Evolutionary conservation across 2,113 vertebrate genomes (phyloP).

Genomic region (Theristicus caerulescens): DNA sequence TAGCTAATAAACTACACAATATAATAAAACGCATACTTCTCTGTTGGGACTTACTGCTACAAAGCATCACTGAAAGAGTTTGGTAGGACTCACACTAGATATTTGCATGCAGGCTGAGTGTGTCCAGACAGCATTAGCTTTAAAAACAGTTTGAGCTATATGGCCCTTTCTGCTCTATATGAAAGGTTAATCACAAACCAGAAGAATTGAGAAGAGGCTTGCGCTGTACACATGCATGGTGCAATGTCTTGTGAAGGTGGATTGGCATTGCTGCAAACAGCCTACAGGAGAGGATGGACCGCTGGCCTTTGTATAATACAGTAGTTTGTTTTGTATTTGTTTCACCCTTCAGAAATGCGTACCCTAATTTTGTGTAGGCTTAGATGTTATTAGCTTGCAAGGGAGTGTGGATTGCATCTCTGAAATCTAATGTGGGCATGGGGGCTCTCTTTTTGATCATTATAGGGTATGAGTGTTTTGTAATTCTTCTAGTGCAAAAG

Average conservation of each 20-base stretch:
- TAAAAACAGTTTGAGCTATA: background rate
- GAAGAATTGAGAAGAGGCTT: background rate
- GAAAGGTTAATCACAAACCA: background rate
- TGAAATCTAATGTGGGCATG: slow-evolving; percentile 21
- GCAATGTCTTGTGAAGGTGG: background rate
- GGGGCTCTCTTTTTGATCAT: slow-evolving; percentile 62
- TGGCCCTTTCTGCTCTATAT: background rate
- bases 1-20: background rate
- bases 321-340: background rate
- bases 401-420: background rate
- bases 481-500: slow-evolving; percentile 70
- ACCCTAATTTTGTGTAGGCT: slow-evolving; percentile 9
- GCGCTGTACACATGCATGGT: fast-evolving
- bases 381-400: background rate
- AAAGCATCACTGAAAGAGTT: background rate
- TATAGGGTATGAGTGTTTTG: slow-evolving; percentile 60
- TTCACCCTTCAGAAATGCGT: background rate
- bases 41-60: background rate
- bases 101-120: background rate
- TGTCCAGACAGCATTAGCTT: background rate
- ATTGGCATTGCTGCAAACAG: background rate
- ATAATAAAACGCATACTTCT: background rate
- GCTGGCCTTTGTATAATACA: background rate
- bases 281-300: background rate
- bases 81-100: background rate